Evolutionary conservation across 2,888 invertebrate species (phyloP), one percentile per base, ranked within the genome.

Genomic region (Drosophila parthenogenetica): DNA sequence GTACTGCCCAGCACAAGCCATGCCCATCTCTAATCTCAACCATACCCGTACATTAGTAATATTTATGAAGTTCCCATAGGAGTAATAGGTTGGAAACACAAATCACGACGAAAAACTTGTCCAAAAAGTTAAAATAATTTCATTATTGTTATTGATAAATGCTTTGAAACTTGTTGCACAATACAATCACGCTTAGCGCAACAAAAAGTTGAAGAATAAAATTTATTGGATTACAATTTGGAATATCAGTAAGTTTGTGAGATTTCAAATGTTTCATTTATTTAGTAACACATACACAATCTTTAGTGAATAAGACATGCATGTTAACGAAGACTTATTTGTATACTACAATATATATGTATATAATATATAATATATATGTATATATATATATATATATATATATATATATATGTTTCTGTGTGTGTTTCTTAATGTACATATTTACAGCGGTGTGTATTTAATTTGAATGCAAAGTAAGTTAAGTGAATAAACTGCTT

Each of bases 361-460:
- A 53, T 57, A 45, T 43, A 46, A 22, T 22, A 22, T 22, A 22
- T 22, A 5, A 22, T 22, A 5, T 22, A 3, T 22, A 22, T 22
- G 5, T 60, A 29, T 53, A 22, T 22, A 22, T 22, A 22, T 22
- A 5, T 5, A 22, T 22, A 5, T 22, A 3, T 22, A 22, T 22
- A 22, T 60, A 29, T 53, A 35, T n/a, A 53, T 57, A 45, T 43
- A 46, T 75, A 53, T 40, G 29, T 72, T 46, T 42, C 22, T 53
- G 29, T 43, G 17, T 11, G n/a, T 62, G 40, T 73, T 19, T 50
- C 61, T 79, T 64, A 79, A 73, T 82, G 59, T 86, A 73, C 80
- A 73, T 88, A 88, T 82, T 76, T 88, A 82, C 89, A 82, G 67
- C 54, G 54, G 22, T 54, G 22, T 35, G 13, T 35, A 8, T 35